Base-by-base conservation (phyloP, 2,888 invertebrate species). In the Heteromurus nitidus region DNA sequence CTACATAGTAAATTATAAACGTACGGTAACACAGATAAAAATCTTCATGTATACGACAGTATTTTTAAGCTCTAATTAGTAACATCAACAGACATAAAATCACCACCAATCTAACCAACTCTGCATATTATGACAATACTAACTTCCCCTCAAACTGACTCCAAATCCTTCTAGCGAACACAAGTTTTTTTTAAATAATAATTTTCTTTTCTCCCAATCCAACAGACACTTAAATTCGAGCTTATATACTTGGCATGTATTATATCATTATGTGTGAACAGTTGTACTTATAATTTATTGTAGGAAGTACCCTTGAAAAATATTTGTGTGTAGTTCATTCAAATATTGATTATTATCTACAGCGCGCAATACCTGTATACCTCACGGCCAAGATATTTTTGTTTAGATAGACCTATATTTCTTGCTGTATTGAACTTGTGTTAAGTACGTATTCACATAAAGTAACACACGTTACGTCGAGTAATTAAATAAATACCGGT, bases 241-340 rank as follows among this genome's bases (percentile, higher is more conserved):
- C n/a, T n/a, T n/a, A n/a, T n/a, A n/a, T n/a, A n/a, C n/a, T n/a
- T n/a, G n/a, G n/a, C n/a, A n/a, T n/a, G n/a, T n/a, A n/a, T n/a
- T n/a, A n/a, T n/a, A n/a, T n/a, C n/a, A n/a, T n/a, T n/a, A n/a
- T n/a, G n/a, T n/a, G n/a, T n/a, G n/a, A n/a, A n/a, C n/a, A n/a
- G n/a, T n/a, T n/a, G n/a, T n/a, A n/a, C n/a, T n/a, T 26, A 26
- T 13, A 58, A 26, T 26, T 13, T 24, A 50, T 22, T 50, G 3
- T 47, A 50, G 18, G 53, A 62, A 24, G 50, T 74, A 64, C 64
- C 28, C 53, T 74, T 74, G 30, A 74, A 74, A 74, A 74, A 74
- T 74, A 74, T 74, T 50, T 64, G 64, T 55, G 24, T 70, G 24
- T 64, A 50, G 70, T 60, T 70, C 24, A 55, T 58, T 44, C 58